A percentile compares a stretch with the other conserved stretches of the same genome.
Conservation (phyloP, 2,888 invertebrate species). For the Neoascia interrupta region DNA sequence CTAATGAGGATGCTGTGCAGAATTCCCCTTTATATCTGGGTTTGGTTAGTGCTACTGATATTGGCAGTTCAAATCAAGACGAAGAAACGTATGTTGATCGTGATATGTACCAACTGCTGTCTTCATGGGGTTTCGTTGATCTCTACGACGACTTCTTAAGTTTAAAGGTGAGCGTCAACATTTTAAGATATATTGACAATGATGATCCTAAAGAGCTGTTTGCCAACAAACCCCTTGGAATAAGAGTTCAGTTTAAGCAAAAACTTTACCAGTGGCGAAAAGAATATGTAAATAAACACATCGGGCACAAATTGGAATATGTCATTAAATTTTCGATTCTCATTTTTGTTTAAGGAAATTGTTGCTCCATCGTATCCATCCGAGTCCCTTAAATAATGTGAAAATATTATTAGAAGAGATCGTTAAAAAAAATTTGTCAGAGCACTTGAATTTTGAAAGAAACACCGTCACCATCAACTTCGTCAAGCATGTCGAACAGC, state of each 20-base stretch:
- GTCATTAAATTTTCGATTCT: neutral
- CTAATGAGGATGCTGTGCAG: neutral
- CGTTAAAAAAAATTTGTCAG: too few relatives aligned
- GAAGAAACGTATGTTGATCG: neutral
- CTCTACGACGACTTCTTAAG: conserved; percentile 1
- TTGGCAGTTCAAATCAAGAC: neutral
- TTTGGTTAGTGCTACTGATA: neutral
- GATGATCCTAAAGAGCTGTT: conserved; percentile 1
- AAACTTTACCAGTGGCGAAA: conserved; percentile 4
- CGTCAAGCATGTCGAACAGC: neutral
- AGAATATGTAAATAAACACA: conserved; percentile 2
- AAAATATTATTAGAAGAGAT: neutral
- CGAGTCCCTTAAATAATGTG: neutral
- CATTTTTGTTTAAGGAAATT: conserved; percentile 1
- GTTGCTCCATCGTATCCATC: conserved; percentile 1
- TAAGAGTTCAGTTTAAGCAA: conserved; percentile 8
- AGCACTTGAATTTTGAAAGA: neutral
- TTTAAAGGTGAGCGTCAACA: neutral
- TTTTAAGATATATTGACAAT: conserved; percentile 4
- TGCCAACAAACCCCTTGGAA: conserved; percentile 3
- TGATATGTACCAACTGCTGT: conserved; percentile 6
- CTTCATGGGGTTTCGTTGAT: conserved; percentile 12
- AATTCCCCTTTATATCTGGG: neutral
- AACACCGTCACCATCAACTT: conserved; percentile 7
- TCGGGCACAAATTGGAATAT: neutral